Evolutionary conservation across 1,140 invertebrate species (phyloP).

Genomic region (Dufourea novaeangliae): DNA sequence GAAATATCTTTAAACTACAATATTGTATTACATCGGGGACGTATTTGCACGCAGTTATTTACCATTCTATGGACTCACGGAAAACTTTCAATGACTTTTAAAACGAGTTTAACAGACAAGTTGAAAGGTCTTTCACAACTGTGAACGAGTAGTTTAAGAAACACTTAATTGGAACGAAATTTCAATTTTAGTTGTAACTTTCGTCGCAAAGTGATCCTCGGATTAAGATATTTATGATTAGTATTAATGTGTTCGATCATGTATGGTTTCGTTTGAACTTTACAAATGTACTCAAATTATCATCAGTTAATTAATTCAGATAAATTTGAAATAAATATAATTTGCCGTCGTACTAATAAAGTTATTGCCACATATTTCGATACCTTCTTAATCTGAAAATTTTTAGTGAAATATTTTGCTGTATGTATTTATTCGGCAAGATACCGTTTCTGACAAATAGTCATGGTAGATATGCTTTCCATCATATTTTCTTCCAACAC

Average conservation of each 20-base stretch:
- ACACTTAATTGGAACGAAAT: constrained; percentile 18
- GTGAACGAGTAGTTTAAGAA: neutral
- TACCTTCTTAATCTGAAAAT: no score
- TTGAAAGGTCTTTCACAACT: constrained; percentile 8
- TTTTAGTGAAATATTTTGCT: no score
- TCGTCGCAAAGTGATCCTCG: neutral
- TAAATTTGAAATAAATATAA: no score
- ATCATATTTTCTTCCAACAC: no score
- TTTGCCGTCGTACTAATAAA: no score
- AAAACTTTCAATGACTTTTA: constrained; percentile 21
- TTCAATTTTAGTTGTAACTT: neutral
- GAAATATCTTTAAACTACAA: neutral
- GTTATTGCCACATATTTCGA: no score
- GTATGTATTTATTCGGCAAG: no score
- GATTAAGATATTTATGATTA: neutral
- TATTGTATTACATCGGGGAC: neutral
- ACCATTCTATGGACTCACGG: neutral
- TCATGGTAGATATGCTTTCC: no score
- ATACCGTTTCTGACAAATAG: no score
- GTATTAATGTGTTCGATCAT: neutral
- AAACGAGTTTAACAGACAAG: constrained; percentile 3
- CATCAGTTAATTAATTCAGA: no score
- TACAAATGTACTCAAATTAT: no score
- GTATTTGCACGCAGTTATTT: neutral
- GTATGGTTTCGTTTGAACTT: no score